These are phyloP conservation scores for Dipus sagitta DNA, from an alignment of 2,797 vertebrate genomes.

Conservation along the genomic window DNA sequence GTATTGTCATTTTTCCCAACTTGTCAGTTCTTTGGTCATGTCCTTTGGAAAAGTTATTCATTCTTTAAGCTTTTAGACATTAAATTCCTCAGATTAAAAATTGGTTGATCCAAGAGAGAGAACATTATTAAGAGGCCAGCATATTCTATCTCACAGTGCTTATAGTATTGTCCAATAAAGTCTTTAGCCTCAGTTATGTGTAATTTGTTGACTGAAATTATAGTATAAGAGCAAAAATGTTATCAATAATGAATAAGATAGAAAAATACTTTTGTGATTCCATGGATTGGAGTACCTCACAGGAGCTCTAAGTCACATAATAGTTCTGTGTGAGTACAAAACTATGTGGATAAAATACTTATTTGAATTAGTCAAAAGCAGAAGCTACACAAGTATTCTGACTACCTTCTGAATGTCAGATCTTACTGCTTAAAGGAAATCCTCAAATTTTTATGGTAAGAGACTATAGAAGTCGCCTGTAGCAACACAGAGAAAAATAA, in stretches of 20 bases:
- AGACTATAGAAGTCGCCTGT: slow-evolving; percentile 75
- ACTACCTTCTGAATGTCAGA: slow-evolving; percentile 82
- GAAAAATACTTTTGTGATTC: slow-evolving; percentile 70
- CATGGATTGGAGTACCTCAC: slow-evolving; percentile 10
- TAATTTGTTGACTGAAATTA: background rate
- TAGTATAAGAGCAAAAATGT: slow-evolving; percentile 31
- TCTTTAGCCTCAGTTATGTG: background rate
- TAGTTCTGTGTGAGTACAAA: slow-evolving; percentile 75
- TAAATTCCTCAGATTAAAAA: slow-evolving; percentile 33
- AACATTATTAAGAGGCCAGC: background rate
- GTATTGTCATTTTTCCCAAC: slow-evolving; percentile 16
- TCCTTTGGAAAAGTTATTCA: slow-evolving; percentile 20
- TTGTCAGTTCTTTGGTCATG: slow-evolving; percentile 10
- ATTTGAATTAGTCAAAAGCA: slow-evolving; percentile 78
- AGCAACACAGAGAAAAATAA: slow-evolving; percentile 58
- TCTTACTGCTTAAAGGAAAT: slow-evolving; percentile 82
- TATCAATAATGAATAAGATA: slow-evolving; percentile 67
- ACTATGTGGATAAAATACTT: slow-evolving; percentile 71
- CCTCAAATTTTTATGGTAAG: slow-evolving; percentile 81
- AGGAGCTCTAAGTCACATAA: slow-evolving; percentile 71
- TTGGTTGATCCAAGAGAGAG: background rate
- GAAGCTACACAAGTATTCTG: slow-evolving; percentile 82
- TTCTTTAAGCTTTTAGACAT: slow-evolving; percentile 42
- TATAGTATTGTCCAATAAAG: slow-evolving; percentile 2
- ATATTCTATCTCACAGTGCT: background rate